Evolutionary conservation across 2,888 invertebrate genomes (phyloP).

Genomic region (Melanostoma mellinum): DNA sequence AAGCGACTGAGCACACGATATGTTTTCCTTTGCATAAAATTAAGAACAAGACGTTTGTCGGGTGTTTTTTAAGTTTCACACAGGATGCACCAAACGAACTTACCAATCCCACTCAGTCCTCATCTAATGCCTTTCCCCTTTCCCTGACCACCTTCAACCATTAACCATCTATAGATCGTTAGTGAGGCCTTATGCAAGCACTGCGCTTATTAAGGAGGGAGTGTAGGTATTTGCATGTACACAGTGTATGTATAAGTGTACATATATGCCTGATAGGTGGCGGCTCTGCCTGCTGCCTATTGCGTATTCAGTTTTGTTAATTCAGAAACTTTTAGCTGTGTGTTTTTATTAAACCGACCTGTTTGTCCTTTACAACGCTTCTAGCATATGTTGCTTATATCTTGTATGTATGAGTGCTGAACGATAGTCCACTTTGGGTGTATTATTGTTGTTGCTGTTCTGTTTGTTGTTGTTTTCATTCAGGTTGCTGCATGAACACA

Average conservation of each 20-base stretch:
- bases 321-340: slow-evolving; percentile 52
- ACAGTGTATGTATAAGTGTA: slow-evolving; percentile 11
- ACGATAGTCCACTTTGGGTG: slow-evolving; percentile 28
- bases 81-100: slow-evolving; percentile 44
- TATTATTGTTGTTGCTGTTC: slow-evolving; percentile 43
- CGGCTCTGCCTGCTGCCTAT: slow-evolving; percentile 29
- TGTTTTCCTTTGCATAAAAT: slow-evolving; percentile 69
- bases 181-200: slow-evolving; percentile 14
- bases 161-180: slow-evolving; percentile 21
- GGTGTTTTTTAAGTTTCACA: slow-evolving; percentile 47
- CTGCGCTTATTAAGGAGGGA: background rate
- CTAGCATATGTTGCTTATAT: slow-evolving; percentile 10
- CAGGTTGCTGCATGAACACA: slow-evolving; percentile 48
- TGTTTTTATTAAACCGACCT: slow-evolving; percentile 57
- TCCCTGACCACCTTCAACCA: background rate
- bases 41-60: slow-evolving; percentile 59
- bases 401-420: slow-evolving; percentile 26
- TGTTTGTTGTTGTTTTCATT: slow-evolving; percentile 43
- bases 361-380: slow-evolving; percentile 30
- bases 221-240: slow-evolving; percentile 8
- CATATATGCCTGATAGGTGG: slow-evolving; percentile 12
- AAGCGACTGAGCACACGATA: slow-evolving; percentile 52
- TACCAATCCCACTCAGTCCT: background rate
- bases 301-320: slow-evolving; percentile 66
- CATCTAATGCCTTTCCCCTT: background rate